Conservation (phyloP, 2,113 vertebrate genomes). For the Mobula birostris region DNA sequence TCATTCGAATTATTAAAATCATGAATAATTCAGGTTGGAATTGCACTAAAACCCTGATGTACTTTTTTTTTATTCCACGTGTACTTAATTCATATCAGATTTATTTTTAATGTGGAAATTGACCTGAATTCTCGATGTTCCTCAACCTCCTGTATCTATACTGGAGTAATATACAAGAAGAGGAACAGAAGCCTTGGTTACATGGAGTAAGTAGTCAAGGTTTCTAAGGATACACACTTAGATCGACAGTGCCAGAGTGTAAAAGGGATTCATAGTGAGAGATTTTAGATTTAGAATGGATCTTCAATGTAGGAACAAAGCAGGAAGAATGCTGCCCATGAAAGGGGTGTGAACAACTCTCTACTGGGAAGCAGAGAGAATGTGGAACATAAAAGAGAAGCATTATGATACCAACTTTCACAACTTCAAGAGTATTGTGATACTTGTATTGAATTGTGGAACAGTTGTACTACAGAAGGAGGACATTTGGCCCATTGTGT, state of each 20-base stretch:
- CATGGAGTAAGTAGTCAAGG: neutral
- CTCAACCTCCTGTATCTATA: neutral
- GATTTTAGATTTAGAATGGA: neutral
- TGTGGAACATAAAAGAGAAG: neutral
- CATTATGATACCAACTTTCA: neutral
- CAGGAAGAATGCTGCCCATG: neutral
- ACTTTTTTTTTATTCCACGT: neutral
- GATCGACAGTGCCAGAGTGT: neutral
- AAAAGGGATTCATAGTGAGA: neutral
- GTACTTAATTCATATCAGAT: neutral
- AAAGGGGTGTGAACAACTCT: neutral
- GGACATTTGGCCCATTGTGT: no score
- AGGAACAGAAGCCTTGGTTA: neutral
- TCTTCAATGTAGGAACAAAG: neutral
- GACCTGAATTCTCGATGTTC: neutral
- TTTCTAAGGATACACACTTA: neutral
- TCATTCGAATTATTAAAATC: neutral
- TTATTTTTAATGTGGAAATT: neutral
- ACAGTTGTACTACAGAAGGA: no score
- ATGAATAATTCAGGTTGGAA: neutral
- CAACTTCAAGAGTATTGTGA: neutral
- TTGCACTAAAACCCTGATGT: neutral
- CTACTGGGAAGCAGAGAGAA: neutral
- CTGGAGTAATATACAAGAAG: neutral
- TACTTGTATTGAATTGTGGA: neutral